Conservation (phyloP, 1,140 invertebrate genomes). For the Marisa cornuarietis region DNA sequence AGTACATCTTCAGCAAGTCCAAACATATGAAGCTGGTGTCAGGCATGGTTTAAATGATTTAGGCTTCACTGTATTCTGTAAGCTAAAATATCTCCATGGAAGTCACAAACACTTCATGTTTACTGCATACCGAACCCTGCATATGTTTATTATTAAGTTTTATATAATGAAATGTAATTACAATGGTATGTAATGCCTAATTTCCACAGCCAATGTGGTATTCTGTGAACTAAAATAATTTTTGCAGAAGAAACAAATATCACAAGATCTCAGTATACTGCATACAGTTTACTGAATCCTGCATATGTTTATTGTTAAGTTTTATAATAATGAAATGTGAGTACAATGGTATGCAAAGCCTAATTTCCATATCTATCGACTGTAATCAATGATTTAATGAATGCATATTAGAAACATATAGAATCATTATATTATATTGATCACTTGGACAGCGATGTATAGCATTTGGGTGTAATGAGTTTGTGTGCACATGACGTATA, state of each 20-base stretch:
- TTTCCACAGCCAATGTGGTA: too few relatives aligned
- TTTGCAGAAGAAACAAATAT: not conserved
- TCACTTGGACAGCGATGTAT: too few relatives aligned
- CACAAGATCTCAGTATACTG: slow-evolving; percentile 14
- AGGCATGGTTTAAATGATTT: slow-evolving; percentile 20
- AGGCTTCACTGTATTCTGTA: slow-evolving; percentile 15
- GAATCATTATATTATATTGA: too few relatives aligned
- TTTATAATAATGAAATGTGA: too few relatives aligned
- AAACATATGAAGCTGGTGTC: slow-evolving; percentile 10
- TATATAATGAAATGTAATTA: not conserved
- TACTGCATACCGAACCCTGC: too few relatives aligned
- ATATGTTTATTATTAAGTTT: not conserved
- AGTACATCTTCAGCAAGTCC: slow-evolving; percentile 20
- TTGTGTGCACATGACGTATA: too few relatives aligned
- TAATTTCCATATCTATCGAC: too few relatives aligned
- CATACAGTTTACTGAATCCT: not conserved
- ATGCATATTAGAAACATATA: too few relatives aligned
- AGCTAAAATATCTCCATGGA: not conserved
- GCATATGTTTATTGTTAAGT: not conserved
- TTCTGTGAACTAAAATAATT: too few relatives aligned
- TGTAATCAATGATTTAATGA: too few relatives aligned
- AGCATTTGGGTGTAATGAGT: too few relatives aligned
- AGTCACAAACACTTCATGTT: not conserved
- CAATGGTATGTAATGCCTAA: not conserved
- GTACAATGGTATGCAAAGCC: too few relatives aligned